Conservation (phyloP, 2,797 vertebrate species). For the Anabacerthia variegaticeps region DNA sequence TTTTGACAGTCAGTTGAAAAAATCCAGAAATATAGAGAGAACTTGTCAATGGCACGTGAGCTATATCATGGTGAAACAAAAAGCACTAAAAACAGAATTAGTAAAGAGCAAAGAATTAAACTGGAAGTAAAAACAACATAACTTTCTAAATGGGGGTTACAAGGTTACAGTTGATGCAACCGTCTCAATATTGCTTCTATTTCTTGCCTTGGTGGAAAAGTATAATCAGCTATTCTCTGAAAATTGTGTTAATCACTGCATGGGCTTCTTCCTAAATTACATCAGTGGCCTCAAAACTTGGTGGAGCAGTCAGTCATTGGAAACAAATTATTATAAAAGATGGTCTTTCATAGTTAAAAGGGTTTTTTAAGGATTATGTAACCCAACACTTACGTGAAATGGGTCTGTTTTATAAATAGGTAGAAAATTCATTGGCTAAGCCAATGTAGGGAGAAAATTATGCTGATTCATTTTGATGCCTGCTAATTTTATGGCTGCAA, state of each 20-base stretch:
- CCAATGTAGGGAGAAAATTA: background rate
- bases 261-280: background rate
- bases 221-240: background rate
- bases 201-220: background rate
- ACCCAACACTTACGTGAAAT: background rate
- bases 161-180: background rate
- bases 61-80: background rate
- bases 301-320: background rate
- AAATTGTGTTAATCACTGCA: background rate
- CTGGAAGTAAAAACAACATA: background rate
- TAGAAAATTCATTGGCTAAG: background rate
- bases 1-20: background rate
- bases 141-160: background rate
- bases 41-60: background rate
- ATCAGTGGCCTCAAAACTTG: background rate
- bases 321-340: background rate
- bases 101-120: background rate
- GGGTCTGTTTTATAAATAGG: background rate
- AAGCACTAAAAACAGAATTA: background rate
- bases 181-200: background rate
- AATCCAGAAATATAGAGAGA: background rate
- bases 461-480: background rate
- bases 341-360: background rate
- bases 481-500: background rate
- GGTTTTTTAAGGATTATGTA: background rate